Evolutionary conservation across 1,140 invertebrate genomes (phyloP).

Genomic region (Nylanderia fulva): DNA sequence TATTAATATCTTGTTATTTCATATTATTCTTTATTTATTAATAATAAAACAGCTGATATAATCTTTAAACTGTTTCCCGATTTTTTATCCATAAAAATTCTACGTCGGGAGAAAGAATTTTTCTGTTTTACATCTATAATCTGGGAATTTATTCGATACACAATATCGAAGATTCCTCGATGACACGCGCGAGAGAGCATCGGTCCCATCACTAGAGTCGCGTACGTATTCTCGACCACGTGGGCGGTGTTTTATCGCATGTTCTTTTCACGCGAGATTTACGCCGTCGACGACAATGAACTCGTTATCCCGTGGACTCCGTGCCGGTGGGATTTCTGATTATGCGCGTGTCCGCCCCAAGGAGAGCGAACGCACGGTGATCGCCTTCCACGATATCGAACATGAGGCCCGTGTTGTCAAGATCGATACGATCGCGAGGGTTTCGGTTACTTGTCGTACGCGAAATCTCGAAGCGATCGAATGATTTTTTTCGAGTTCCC

Average conservation of each 20-base stretch:
- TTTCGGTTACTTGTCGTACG: neutral
- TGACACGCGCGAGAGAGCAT: constrained; percentile 9
- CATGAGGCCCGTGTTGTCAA: constrained; percentile 15
- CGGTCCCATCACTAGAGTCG: constrained; percentile 35
- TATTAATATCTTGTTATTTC: neutral
- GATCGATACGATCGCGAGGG: constrained; percentile 47
- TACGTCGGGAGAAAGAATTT: too few relatives aligned
- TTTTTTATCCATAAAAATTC: neutral
- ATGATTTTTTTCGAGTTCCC: neutral
- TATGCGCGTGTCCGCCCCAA: constrained; percentile 35
- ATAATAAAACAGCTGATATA: neutral
- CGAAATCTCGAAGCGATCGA: constrained; percentile 15
- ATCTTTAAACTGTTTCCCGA: too few relatives aligned
- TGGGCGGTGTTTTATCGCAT: constrained; percentile 51
- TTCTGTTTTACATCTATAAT: neutral
- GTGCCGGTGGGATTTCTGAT: constrained; percentile 61
- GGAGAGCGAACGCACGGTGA: constrained; percentile 30
- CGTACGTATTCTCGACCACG: constrained; percentile 48
- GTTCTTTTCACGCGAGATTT: constrained; percentile 69
- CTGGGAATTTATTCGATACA: neutral
- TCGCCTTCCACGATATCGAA: constrained; percentile 8
- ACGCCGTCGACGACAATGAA: constrained; percentile 75
- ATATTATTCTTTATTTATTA: neutral
- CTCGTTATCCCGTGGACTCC: constrained; percentile 73
- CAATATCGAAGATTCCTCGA: neutral